A percentile compares a stretch with the other conserved stretches of the same genome.
phyloP scores from a whole-genome alignment of 2,797 vertebrate species.

The Pteronotus mesoamericanus region DNA sequence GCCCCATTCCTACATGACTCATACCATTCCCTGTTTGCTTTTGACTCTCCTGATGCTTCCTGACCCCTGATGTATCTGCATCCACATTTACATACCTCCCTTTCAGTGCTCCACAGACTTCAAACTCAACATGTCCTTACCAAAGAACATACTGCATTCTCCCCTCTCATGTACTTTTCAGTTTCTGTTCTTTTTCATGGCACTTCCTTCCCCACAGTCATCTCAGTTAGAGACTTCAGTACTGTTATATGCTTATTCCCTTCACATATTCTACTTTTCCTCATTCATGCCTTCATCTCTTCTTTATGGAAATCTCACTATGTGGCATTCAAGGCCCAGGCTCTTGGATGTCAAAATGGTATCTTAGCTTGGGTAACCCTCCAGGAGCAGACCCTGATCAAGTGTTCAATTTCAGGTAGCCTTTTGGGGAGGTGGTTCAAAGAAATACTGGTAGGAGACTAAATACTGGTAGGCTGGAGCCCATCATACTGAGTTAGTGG shows the following conservation, averaged over 20 bases:
- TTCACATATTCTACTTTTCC: background rate
- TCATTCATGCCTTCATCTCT: background rate
- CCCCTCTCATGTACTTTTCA: accelerated
- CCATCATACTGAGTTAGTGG: background rate
- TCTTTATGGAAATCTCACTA: background rate
- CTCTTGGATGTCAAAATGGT: background rate
- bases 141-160: background rate
- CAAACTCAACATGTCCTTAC: background rate
- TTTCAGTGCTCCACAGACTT: background rate
- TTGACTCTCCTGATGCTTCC: background rate
- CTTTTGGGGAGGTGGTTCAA: background rate
- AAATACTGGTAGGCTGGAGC: background rate
- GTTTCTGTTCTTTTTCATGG: background rate
- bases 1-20: background rate
- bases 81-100: background rate
- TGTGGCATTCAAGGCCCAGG: background rate
- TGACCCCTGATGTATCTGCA: background rate
- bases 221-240: background rate
- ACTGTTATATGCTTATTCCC: too few relatives aligned
- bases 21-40: background rate
- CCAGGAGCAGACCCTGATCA: background rate
- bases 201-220: background rate
- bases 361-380: background rate
- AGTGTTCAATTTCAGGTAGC: background rate
- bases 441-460: background rate